A percentile compares a stretch with the other conserved stretches of the same genome.
Evolutionary conservation across 2,888 invertebrate species (phyloP).

Genomic region (Netelia fuscicornis): DNA sequence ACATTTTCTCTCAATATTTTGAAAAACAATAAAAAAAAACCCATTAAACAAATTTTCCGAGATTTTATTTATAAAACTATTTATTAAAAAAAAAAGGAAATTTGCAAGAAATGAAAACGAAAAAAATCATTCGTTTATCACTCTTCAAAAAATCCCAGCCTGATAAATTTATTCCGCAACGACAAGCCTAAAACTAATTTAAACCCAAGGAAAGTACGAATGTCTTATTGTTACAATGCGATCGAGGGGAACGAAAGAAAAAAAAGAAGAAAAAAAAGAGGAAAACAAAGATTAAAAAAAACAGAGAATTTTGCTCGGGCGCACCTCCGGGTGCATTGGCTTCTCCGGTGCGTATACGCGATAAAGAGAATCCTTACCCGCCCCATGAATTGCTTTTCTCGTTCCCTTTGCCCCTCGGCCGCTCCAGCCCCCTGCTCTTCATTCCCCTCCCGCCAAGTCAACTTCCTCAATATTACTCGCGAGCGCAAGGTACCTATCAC

Average conservation of each 20-base stretch:
- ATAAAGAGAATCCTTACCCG: constrained; percentile 30
- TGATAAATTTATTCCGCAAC: constrained; percentile 23
- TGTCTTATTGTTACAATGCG: constrained; percentile 45
- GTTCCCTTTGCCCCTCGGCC: not conserved
- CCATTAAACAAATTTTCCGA: no score
- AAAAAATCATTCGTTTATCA: no score
- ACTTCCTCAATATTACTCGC: constrained; percentile 63
- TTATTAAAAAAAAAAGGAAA: no score
- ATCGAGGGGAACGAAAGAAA: constrained; percentile 41
- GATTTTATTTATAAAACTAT: no score
- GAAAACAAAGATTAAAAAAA: constrained; percentile 15
- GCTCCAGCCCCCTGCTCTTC: not conserved
- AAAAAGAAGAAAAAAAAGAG: constrained; percentile 26
- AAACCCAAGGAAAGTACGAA: constrained; percentile 35
- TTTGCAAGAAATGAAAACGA: no score
- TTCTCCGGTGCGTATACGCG: constrained; percentile 44
- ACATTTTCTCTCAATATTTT: no score
- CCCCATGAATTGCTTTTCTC: constrained; percentile 59
- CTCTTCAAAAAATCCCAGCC: not conserved
- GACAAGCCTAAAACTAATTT: constrained; percentile 1
- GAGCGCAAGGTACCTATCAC: constrained; percentile 17
- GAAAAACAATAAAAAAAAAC: no score
- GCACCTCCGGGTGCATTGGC: constrained; percentile 33
- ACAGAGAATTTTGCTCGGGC: not conserved
- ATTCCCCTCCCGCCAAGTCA: not conserved